Percentiles rank a stretch among this genome's conserved stretches.
Evolutionary conservation across 2,797 vertebrate species (phyloP).

Genomic region (Lagodon rhomboides): DNA sequence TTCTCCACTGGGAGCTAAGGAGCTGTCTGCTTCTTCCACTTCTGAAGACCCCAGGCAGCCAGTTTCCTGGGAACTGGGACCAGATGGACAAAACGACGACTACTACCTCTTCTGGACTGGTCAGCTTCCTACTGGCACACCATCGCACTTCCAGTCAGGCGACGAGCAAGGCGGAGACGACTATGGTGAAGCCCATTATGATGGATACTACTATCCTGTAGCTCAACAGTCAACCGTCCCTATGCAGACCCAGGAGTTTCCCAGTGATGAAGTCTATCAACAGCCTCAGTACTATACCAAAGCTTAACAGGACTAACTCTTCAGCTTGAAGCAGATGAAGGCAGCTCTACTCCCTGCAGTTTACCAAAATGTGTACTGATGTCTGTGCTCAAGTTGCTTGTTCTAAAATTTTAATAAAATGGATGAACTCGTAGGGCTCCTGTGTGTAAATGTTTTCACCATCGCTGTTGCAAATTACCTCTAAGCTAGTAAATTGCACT

Average conservation of each 20-base stretch:
- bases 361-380: neutral
- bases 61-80: neutral
- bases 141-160: constrained; percentile 2
- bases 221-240: neutral
- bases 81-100: neutral
- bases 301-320: neutral
- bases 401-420: constrained; percentile 31
- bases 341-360: constrained; percentile 4
- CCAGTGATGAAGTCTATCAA: neutral
- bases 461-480: no score
- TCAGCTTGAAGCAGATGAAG: neutral
- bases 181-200: constrained; percentile 33
- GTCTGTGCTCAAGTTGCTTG: constrained; percentile 3
- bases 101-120: constrained; percentile 40
- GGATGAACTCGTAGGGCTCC: no score
- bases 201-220: neutral
- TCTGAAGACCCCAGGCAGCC: neutral
- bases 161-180: constrained; percentile 22
- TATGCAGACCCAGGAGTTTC: neutral
- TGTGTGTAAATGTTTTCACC: no score
- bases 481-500: no score
- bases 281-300: neutral
- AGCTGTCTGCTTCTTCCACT: accelerated
- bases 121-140: constrained; percentile 39
- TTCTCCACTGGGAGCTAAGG: neutral